phyloP scores from a whole-genome alignment of 2,113 vertebrate genomes.

The Platanista minor region DNA sequence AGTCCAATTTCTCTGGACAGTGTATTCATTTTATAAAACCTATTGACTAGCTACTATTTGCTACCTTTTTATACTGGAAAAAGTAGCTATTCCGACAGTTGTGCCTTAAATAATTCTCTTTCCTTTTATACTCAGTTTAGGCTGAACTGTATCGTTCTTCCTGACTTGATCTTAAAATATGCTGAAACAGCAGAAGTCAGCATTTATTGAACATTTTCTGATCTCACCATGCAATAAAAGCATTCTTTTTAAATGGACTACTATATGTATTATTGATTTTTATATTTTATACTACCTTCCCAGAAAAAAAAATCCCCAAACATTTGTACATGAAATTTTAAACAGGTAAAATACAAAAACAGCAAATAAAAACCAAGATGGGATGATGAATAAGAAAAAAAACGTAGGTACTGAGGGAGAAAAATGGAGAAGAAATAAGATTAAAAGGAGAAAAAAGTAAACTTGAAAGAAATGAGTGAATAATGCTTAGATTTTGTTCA shows the following conservation, averaged over 20 bases:
- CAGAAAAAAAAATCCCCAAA: neutral
- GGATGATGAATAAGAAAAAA: neutral
- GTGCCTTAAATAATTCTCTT: slow-evolving; percentile 8
- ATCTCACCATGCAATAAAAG: neutral
- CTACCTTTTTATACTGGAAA: neutral
- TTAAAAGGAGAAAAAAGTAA: neutral
- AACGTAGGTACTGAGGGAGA: neutral
- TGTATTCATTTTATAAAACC: neutral
- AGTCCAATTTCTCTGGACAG: neutral
- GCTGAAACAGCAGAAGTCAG: neutral
- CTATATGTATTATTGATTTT: slow-evolving; percentile 21
- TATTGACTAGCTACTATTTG: neutral
- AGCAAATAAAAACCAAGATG: neutral
- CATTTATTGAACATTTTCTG: slow-evolving; percentile 23
- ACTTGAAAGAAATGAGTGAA: neutral
- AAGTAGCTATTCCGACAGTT: neutral
- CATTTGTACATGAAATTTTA: slow-evolving; percentile 24
- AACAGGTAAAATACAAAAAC: neutral
- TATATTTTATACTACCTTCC: neutral
- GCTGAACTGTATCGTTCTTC: neutral
- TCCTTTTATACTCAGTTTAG: neutral
- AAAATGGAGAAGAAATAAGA: neutral
- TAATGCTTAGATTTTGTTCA: neutral
- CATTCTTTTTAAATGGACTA: neutral
- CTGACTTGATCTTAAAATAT: slow-evolving; percentile 14